Evolutionary conservation across 2,113 vertebrate genomes (phyloP), one percentile per base, ranked within the genome.

Genomic region (Sakesphorus luctuosus): DNA sequence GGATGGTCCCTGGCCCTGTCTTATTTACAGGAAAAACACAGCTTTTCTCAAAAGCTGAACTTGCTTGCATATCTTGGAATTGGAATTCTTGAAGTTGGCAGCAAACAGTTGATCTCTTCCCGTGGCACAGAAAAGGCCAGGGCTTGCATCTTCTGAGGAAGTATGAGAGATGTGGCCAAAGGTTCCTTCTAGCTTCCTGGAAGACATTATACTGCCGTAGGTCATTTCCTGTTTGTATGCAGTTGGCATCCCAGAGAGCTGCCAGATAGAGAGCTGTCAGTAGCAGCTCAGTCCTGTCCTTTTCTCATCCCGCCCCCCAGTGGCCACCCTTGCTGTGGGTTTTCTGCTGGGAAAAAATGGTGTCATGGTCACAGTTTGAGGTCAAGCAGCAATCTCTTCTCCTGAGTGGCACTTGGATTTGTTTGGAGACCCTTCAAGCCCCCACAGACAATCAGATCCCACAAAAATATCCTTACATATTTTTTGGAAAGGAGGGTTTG

Each of bases 381-480:
- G 16, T 35, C 85, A 81, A 87, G 33, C 29, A 62, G 47, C 46
- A 73, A 7, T 11, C 14, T 46, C 18, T 24, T 67, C 80, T 79
- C 58, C 83, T 66, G 86, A 50, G 73, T 35, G 33, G 24, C 53
- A 61, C 8, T 52, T 31, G 26, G 44, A 91, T 49, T 28, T 2
- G 2, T 89, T 96, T 33, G 96, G 91, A 4, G 87, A 82, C 50
- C 97, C 97, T 84, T 58, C 76, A 47, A 40, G 12, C 62, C 24
- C 38, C 52, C 38, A 47, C 5, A 62, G 33, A n/a, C 23, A n/a
- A 36, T 49, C 81, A 74, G 85, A 91, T 36, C 29, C 35, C 68
- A 44, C 50, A 40, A 46, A 88, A 40, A 43, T 56, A 46, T 18
- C 21, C 31, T 46, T n/a, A 46, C 21, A n/a, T 67, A 24, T n/a